Percentiles rank a stretch among this genome's conserved stretches.
Conservation (phyloP, 2,797 vertebrate species). For the Pseudochirops corinnae region DNA sequence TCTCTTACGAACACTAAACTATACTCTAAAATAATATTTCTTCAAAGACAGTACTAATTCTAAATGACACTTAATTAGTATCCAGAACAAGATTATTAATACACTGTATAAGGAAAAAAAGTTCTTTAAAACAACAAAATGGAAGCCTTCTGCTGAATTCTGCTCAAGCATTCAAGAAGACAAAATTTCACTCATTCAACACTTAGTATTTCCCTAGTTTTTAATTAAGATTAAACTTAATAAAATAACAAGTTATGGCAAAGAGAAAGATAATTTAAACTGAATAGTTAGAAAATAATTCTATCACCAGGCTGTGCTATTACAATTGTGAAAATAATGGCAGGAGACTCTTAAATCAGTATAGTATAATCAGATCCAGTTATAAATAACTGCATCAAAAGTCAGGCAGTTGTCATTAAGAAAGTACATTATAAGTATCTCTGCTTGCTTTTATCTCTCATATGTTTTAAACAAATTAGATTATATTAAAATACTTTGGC, state of each 20-base stretch:
- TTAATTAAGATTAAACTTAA: constrained; percentile 43
- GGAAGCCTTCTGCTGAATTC: constrained; percentile 34
- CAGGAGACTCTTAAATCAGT: constrained; percentile 33
- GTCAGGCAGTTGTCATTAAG: constrained; percentile 2
- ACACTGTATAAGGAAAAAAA: constrained; percentile 2
- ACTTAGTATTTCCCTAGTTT: constrained; percentile 34
- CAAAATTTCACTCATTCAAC: constrained; percentile 30
- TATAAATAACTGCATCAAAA: constrained; percentile 10
- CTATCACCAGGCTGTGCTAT: constrained; percentile 28
- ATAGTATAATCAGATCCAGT: constrained; percentile 16
- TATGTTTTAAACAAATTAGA: constrained; percentile 43
- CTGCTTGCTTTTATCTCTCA: constrained; percentile 21
- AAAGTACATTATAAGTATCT: constrained; percentile 17
- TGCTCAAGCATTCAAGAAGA: constrained; percentile 60
- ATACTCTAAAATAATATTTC: constrained; percentile 25
- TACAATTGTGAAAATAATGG: constrained; percentile 8
- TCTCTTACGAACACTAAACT: constrained; percentile 35
- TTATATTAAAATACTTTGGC: constrained; percentile 39
- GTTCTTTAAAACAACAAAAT: constrained; percentile 27
- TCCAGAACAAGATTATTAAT: constrained; percentile 43
- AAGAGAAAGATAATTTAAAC: constrained; percentile 14
- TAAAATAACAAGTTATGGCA: constrained; percentile 42
- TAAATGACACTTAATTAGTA: background rate
- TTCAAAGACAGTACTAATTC: constrained; percentile 11
- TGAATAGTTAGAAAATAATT: constrained; percentile 34